Base-by-base conservation (phyloP, 2,888 invertebrate genomes). In the Drosophila parthenogenetica region DNA sequence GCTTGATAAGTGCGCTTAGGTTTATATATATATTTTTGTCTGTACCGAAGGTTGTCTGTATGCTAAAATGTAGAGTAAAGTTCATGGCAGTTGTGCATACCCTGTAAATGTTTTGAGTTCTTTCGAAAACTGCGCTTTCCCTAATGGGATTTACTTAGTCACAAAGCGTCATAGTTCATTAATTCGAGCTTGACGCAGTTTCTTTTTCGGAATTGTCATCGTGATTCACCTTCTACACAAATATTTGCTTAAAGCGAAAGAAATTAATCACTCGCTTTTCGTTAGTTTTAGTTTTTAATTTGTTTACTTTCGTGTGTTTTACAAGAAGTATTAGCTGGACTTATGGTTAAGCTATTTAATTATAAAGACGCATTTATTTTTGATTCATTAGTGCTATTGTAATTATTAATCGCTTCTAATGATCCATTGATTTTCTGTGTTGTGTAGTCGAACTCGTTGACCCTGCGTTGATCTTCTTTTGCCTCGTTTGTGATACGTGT, bases 31-130 rank as follows among this genome's bases (percentile, higher is more conserved):
- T 35, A 8, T 35, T 10, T 67, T 48, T 40, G n/a, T 65, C n/a
- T 48, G 25, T n/a, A n/a, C 13, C 37, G 68, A 61, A 74, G 69
- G 63, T 46, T 77, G 65, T 61, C 46, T 66, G 50, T 61, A n/a
- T 35, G 62, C 25, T n/a, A 13, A 13, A 76, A 79, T 71, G 43
- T 80, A 35, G 77, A 69, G 68, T 73, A 69, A 77, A 67, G 78
- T 79, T 79, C 78, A 78, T 57, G 63, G 68, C 60, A 45, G 40
- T 40, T 4, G 14, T 17, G 16, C 32, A 42, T 57, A 35, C 40
- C 37, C 42, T 43, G 48, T 46, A 22, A 25, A 22, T 48, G 22
- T 11, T 37, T 22, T 13, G 0, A 8, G 2, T 19, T 16, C 13
- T 49, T 43, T 29, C 29, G 8, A 29, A 29, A 8, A 29, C 29